phyloP scores from a whole-genome alignment of 2,113 vertebrate genomes.

The Azemiops feae region DNA sequence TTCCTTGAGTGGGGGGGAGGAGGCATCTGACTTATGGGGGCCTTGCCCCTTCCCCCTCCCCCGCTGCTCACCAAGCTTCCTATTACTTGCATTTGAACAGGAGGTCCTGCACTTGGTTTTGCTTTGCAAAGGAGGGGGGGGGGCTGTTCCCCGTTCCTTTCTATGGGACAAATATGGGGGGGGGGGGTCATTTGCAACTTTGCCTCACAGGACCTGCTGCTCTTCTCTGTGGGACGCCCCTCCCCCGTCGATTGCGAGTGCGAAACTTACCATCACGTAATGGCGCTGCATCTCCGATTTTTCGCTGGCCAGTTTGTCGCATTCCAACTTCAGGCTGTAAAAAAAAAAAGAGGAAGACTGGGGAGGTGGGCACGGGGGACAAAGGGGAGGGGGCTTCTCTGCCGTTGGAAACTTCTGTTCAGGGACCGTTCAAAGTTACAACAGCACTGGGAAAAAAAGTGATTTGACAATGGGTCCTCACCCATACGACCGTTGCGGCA shows the following conservation, averaged over 20 bases:
- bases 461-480: background rate
- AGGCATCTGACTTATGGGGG: background rate
- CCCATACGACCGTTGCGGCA: background rate
- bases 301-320: conserved; percentile 96
- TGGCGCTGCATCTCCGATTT: conserved; percentile 99
- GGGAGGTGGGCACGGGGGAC: conserved; percentile 15
- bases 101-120: accelerated
- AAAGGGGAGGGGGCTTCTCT: background rate
- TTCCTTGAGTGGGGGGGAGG: background rate
- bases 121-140: background rate
- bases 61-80: background rate
- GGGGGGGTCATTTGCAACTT: background rate
- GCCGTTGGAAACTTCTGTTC: background rate
- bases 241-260: no score
- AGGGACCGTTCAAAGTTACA: background rate
- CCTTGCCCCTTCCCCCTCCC: background rate
- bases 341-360: conserved; percentile 1
- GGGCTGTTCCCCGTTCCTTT: background rate
- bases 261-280: conserved; percentile 91
- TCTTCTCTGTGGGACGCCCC: background rate
- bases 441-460: background rate
- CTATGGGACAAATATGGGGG: background rate
- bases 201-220: background rate
- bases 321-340: conserved; percentile 93
- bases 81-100: background rate